phyloP scores from a whole-genome alignment of 2,888 invertebrate genomes.

The Gastracanthus pulcherrimus region DNA sequence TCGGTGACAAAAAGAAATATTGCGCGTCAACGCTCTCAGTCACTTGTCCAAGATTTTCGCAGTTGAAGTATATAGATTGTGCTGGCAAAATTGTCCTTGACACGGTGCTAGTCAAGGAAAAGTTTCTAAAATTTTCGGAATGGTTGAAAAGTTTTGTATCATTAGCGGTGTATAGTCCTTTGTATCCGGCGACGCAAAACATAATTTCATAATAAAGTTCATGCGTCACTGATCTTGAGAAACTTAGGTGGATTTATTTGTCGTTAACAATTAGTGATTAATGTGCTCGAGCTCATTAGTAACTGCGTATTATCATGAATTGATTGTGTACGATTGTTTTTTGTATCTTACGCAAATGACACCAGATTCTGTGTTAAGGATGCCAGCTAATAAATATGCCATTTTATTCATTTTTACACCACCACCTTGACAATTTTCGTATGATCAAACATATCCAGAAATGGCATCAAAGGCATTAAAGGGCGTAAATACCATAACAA shows the following conservation, averaged over 20 bases:
- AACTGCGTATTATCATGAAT: constrained; percentile 7
- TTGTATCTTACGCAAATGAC: constrained; percentile 20
- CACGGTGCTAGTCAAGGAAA: not conserved
- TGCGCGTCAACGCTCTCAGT: not conserved
- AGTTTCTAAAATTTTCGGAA: constrained; percentile 10
- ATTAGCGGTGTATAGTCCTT: not conserved
- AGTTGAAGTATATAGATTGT: not conserved
- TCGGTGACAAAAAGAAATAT: constrained; percentile 13
- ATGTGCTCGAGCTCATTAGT: not conserved
- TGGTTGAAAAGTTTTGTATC: not conserved
- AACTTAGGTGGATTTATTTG: not conserved
- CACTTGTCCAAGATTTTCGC: constrained; percentile 4
- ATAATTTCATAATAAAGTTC: constrained; percentile 9
- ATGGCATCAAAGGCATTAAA: too few relatives aligned
- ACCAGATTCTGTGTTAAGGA: too few relatives aligned
- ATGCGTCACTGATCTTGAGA: constrained; percentile 21
- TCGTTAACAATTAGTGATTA: not conserved
- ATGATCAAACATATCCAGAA: too few relatives aligned
- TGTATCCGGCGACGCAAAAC: not conserved
- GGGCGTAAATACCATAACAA: too few relatives aligned
- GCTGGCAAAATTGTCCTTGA: not conserved
- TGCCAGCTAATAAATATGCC: too few relatives aligned
- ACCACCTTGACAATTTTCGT: too few relatives aligned
- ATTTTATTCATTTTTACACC: too few relatives aligned
- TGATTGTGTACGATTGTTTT: not conserved